Base-by-base conservation (phyloP, 2,113 vertebrate species). In the Climacteris rufus region DNA sequence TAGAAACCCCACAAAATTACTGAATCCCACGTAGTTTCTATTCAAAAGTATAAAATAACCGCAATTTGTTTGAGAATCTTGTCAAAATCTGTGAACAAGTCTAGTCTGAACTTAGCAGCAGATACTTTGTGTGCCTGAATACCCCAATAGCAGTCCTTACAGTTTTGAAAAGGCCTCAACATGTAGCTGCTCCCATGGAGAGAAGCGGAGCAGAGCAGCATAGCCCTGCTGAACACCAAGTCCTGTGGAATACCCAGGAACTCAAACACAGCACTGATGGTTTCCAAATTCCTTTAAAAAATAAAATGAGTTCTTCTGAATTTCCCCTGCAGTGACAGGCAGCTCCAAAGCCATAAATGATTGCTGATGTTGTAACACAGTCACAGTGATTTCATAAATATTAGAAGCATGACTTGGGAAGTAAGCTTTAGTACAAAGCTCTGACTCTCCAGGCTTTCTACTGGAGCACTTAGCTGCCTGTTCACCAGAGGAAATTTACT, bases 241-340 rank as follows among this genome's bases (percentile, higher is more conserved):
- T 28, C n/a, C 56, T 53, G 61, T 1, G 5, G 40, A 78, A 94
- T 91, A 78, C 53, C 9, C 68, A 49, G 76, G 56, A 86, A 59
- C 50, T 89, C 79, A 85, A 65, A 77, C 15, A 2, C 7, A 94
- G 42, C 6, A 2, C 13, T 83, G 54, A 63, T 9, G 13, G 39
- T 33, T 93, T 94, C 54, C 69, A 88, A 96, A 86, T 66, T 71
- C 24, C 28, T 84, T 47, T 66, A 66, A 86, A 96, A 96, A 96
- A 90, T 63, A 57, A 88, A 93, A 90, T 7, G 9, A 85, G 30
- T 15, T 88, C 63, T 59, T 95, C 52, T 4, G 2, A 88, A 70
- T 63, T 74, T 77, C 52, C 47, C 40, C 65, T 37, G n/a, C 59
- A 77, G 75, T 63, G 56, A 60, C 50, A 93, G 61, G 45, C 66